Conservation (phyloP, 2,113 vertebrate genomes). For the Bettongia penicillata region DNA sequence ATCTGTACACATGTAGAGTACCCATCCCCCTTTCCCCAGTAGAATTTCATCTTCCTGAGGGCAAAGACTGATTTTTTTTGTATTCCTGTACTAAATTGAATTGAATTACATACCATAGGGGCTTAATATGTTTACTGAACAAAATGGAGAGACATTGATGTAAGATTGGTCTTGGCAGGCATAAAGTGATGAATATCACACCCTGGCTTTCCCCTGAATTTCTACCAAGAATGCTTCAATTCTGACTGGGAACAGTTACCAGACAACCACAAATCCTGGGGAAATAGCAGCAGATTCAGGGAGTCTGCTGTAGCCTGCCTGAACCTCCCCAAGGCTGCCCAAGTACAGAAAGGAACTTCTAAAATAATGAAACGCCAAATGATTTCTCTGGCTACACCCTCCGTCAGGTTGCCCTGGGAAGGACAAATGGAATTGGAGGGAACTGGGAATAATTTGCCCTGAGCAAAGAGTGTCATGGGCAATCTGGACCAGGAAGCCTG, state of each 20-base stretch:
- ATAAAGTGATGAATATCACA: too few relatives aligned
- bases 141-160: not conserved
- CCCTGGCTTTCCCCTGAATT: rapidly evolving
- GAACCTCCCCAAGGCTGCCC: not conserved
- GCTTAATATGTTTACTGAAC: not conserved
- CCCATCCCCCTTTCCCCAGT: too few relatives aligned
- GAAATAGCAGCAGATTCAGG: too few relatives aligned
- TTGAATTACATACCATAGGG: not conserved
- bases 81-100: not conserved
- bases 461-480: too few relatives aligned
- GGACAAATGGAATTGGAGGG: too few relatives aligned
- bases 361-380: rapidly evolving
- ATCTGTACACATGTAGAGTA: not conserved
- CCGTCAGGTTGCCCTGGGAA: too few relatives aligned
- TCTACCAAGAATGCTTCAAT: rapidly evolving
- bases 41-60: not conserved
- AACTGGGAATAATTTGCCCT: too few relatives aligned
- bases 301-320: not conserved
- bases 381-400: too few relatives aligned
- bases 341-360: not conserved
- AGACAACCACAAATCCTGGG: rapidly evolving
- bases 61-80: not conserved
- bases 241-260: not conserved
- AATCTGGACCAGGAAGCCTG: not conserved
- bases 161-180: not conserved